Base-by-base conservation (phyloP, 2,888 invertebrate species). In the Teleiodes luculella region DNA sequence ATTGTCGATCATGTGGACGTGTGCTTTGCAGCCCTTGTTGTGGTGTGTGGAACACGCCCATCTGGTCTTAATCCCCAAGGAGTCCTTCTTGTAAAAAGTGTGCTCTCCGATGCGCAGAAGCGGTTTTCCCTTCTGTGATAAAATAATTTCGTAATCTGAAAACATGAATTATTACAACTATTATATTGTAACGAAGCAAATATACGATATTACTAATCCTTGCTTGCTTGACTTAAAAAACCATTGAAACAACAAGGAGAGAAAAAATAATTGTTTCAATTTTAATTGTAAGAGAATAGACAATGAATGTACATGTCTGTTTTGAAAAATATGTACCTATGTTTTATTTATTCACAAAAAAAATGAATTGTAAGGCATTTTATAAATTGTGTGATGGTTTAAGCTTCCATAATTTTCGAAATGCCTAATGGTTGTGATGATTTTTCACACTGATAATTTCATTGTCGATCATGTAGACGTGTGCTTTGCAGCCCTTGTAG, bases 11-110 rank as follows among this genome's bases (percentile, higher is more conserved):
- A 69, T 72, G 18, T 56, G n/a, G 0, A 74, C 30, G 3, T 37
- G 36, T 0, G 74, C 72, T 0, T 48, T 45, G 50, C 76, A 74
- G 0, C 67, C 66, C 6, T 53, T 59, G 33, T 46, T n/a, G 35
- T 35, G 16, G 24, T 41, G 41, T 5, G 41, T 43, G 13, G 43
- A 43, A 11, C 43, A 43, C 10, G 28, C 24, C 43, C 43, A 43
- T 28, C 24, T 43, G 3, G 6, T 28, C 43, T 28, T 43, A 2
- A 3, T 1, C n/a, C 28, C 28, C 1, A 13, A n/a, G n/a, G 24
- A n/a, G 6, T 20, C 3, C 13, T 43, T 43, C 20, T 43, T 43
- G 28, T 13, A 43, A 20, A 28, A 43, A n/a, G 43, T 43, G 24
- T 43, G 13, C 11, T 11, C 10, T 3, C 43, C 43, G 6, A 43